These are phyloP conservation scores for Lacanobia wlatinum DNA, from an alignment of 2,888 invertebrate genomes.

Conservation along the genomic window DNA sequence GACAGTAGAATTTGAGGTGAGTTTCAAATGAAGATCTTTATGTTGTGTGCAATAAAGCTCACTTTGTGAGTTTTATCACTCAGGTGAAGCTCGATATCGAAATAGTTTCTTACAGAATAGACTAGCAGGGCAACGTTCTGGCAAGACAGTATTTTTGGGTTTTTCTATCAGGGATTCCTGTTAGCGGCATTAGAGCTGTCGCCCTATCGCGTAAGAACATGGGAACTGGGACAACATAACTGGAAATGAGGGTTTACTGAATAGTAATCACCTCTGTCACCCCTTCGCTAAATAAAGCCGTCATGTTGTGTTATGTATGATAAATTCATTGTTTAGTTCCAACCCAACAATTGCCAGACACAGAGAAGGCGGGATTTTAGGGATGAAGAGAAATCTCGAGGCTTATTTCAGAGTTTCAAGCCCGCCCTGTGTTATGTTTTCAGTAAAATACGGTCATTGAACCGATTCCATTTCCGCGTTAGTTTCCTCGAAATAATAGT, in stretches of 20 bases:
- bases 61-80: too few relatives aligned
- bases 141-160: neutral
- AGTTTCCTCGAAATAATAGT: conserved; percentile 23
- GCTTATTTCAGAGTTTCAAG: conserved; percentile 26
- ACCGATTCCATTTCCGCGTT: conserved; percentile 43
- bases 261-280: neutral
- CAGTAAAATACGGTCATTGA: conserved; percentile 14
- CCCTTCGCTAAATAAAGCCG: neutral
- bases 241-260: neutral
- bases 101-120: too few relatives aligned
- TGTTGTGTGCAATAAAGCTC: too few relatives aligned
- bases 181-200: neutral
- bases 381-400: conserved; percentile 38
- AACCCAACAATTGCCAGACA: conserved; percentile 39
- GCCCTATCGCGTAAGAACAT: neutral
- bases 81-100: too few relatives aligned
- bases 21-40: too few relatives aligned
- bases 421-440: conserved; percentile 24
- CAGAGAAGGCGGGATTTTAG: conserved; percentile 41
- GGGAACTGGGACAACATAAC: neutral
- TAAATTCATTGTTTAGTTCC: conserved; percentile 45
- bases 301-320: conserved; percentile 16
- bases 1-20: too few relatives aligned
- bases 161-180: neutral
- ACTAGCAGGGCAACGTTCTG: too few relatives aligned